These are phyloP conservation scores for Hydropsyche betteni DNA, from an alignment of 2,888 invertebrate species.

Conservation along the genomic window DNA sequence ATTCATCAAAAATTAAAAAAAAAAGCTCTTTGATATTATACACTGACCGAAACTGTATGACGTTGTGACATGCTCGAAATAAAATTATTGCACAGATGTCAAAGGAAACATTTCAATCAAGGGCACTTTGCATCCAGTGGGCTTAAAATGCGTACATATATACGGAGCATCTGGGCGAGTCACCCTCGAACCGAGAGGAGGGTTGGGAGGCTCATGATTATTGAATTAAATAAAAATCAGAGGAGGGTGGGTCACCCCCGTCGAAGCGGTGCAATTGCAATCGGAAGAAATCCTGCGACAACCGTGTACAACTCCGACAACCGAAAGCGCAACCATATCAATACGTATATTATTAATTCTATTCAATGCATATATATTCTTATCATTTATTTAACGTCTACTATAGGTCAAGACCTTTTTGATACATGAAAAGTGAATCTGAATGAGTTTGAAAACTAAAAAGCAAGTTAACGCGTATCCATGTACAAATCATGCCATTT, in stretches of 20 bases:
- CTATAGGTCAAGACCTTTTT: too few species aligned
- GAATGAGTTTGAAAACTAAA: too few species aligned
- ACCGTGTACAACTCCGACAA: conserved; percentile 22
- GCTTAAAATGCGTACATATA: conserved; percentile 31
- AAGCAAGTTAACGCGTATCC: too few species aligned
- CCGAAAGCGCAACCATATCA: background rate
- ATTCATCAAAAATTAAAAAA: too few species aligned
- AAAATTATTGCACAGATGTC: conserved; percentile 25
- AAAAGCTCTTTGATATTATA: too few species aligned
- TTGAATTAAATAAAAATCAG: conserved; percentile 48
- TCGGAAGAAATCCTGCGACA: conserved; percentile 29
- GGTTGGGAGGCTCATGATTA: conserved; percentile 47
- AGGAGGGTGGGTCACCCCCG: conserved; percentile 29
- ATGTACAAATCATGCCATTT: too few species aligned
- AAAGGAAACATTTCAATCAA: conserved; percentile 42
- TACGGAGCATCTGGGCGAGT: conserved; percentile 40
- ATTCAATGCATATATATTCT: too few species aligned
- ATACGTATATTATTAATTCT: background rate
- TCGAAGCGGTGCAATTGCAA: background rate
- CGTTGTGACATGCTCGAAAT: background rate
- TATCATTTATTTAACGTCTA: too few species aligned
- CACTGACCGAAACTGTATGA: too few species aligned
- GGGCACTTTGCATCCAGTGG: conserved; percentile 43
- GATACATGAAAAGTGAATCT: too few species aligned
- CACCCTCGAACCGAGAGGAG: conserved; percentile 11